A percentile compares a stretch with the other conserved stretches of the same genome.
Conservation (phyloP, 2,797 vertebrate genomes). For the Siniperca obscura region DNA sequence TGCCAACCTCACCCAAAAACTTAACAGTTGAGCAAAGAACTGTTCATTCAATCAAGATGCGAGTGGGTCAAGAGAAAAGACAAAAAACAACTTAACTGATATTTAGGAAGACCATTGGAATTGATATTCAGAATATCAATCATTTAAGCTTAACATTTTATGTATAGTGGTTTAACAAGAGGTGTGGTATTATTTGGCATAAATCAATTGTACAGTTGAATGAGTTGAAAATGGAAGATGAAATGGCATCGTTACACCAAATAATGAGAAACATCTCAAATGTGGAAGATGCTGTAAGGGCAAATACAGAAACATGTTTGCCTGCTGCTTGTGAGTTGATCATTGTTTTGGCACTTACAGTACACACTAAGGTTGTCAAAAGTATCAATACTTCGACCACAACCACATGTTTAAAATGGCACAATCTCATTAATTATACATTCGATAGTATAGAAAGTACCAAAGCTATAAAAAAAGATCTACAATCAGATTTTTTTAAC, state of each 20-base stretch:
- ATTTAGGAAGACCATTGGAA: background rate
- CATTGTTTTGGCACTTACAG: background rate
- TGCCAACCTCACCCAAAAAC: background rate
- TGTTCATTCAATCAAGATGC: background rate
- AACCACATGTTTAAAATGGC: too few species aligned
- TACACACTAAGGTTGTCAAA: too few species aligned
- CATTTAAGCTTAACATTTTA: background rate
- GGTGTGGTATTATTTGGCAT: background rate
- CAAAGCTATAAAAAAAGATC: too few species aligned
- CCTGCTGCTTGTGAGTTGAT: constrained; percentile 8
- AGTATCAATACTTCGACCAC: too few species aligned
- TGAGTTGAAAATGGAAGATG: background rate
- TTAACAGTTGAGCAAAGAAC: background rate
- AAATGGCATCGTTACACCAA: background rate
- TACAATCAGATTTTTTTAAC: too few species aligned
- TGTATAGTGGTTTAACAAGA: background rate
- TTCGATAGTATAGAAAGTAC: too few species aligned
- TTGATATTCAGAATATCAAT: background rate
- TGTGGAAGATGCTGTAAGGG: background rate
- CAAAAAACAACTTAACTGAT: background rate
- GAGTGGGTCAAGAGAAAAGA: background rate
- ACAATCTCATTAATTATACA: too few species aligned
- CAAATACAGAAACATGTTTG: background rate
- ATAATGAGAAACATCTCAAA: background rate
- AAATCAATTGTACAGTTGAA: background rate